Conservation (phyloP, 2,888 invertebrate species). For the Scaptomyza cyrtandrae region DNA sequence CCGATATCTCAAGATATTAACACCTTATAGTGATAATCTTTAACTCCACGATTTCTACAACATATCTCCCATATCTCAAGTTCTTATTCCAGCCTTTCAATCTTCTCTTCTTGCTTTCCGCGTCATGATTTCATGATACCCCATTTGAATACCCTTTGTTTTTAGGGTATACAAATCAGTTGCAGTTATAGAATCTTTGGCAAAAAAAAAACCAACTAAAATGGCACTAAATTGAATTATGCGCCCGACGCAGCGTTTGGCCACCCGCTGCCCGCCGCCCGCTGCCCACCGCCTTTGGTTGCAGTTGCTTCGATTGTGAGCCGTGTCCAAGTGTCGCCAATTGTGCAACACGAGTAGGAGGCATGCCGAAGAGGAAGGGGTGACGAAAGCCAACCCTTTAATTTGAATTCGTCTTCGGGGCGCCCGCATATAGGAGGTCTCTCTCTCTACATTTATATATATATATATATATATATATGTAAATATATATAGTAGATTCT, state of each 20-base stretch:
- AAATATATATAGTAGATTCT: constrained; percentile 11
- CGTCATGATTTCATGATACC: background rate
- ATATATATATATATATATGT: no score
- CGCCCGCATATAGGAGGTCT: constrained; percentile 70
- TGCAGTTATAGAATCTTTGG: constrained; percentile 50
- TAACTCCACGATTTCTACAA: no score
- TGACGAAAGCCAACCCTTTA: constrained; percentile 62
- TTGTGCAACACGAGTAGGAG: constrained; percentile 34
- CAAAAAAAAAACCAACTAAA: constrained; percentile 34
- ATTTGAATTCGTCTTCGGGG: constrained; percentile 67
- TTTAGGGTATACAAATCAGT: constrained; percentile 51
- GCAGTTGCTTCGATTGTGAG: constrained; percentile 48
- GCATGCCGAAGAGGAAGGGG: background rate
- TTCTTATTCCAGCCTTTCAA: no score
- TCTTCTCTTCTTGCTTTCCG: no score
- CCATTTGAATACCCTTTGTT: background rate
- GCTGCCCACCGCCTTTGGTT: constrained; percentile 40
- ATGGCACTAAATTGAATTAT: constrained; percentile 78
- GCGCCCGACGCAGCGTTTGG: constrained; percentile 35
- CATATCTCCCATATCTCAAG: no score
- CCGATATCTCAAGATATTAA: no score
- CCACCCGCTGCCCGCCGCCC: constrained; percentile 32
- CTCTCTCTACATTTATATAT: constrained; percentile 9
- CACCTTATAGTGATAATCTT: no score
- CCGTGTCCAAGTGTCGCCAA: constrained; percentile 76